These are phyloP conservation scores for Monopterus albus DNA, from an alignment of 2,113 vertebrate species.

Conservation along the genomic window DNA sequence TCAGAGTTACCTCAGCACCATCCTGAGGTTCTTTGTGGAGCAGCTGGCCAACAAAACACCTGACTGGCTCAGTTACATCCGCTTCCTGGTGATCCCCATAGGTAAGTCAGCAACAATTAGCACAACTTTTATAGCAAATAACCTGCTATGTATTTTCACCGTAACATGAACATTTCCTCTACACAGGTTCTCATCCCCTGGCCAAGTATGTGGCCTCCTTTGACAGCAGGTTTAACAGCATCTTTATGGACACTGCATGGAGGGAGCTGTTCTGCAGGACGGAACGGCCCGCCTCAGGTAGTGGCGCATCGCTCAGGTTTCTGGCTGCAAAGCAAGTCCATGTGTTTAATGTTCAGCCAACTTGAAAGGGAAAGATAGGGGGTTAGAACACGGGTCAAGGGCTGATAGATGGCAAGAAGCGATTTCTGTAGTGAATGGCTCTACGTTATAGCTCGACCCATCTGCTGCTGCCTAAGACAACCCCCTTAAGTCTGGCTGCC, in stretches of 20 bases:
- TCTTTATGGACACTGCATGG: constrained; percentile 86
- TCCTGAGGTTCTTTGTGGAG: constrained; percentile 84
- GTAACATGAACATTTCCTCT: not conserved
- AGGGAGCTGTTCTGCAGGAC: constrained; percentile 83
- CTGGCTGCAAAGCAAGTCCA: constrained; percentile 13
- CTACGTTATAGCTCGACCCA: not conserved
- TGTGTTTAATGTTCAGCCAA: constrained; percentile 44
- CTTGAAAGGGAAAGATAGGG: constrained; percentile 55
- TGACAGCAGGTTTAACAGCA: constrained; percentile 81
- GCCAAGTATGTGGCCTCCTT: constrained; percentile 84
- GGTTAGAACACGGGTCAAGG: constrained; percentile 45
- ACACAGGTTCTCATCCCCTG: constrained; percentile 82
- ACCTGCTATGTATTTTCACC: not conserved
- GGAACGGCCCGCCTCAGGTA: constrained; percentile 82
- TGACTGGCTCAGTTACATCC: constrained; percentile 84
- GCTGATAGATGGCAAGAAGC: constrained; percentile 44
- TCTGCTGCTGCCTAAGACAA: constrained; percentile 6
- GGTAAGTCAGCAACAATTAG: constrained; percentile 56
- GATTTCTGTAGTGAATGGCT: not conserved
- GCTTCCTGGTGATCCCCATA: constrained; percentile 83
- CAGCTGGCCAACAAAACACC: constrained; percentile 85
- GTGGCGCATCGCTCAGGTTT: not conserved
- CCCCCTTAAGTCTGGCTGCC: not conserved
- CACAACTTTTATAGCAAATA: not conserved
- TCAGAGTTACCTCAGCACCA: constrained; percentile 84